Conservation (phyloP, 2,113 vertebrate genomes). For the Oncorhynchus nerka region DNA sequence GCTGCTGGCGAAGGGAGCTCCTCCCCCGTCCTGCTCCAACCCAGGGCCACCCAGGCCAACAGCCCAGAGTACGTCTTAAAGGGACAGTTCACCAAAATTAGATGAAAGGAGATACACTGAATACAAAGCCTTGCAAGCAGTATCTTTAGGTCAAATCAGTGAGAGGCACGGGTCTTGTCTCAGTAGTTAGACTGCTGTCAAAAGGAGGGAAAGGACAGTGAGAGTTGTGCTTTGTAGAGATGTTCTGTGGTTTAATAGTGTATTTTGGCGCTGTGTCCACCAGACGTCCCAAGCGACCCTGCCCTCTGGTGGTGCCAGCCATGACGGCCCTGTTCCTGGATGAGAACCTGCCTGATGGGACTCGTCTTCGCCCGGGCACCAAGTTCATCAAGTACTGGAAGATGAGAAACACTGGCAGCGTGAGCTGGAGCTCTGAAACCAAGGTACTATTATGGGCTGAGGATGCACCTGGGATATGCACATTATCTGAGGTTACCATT, state of each 20-base stretch:
- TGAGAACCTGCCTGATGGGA: slow-evolving; percentile 95
- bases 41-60: slow-evolving; percentile 70
- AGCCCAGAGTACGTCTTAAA: slow-evolving; percentile 69
- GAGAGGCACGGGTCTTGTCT: too few relatives aligned
- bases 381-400: slow-evolving; percentile 97
- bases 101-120: too few relatives aligned
- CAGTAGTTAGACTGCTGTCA: too few relatives aligned
- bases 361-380: slow-evolving; percentile 85
- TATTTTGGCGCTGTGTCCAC: neutral
- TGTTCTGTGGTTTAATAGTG: neutral
- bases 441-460: slow-evolving; percentile 69
- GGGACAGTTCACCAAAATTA: too few relatives aligned
- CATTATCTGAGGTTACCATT: too few relatives aligned
- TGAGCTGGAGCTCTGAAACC: slow-evolving; percentile 88
- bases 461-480: neutral
- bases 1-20: slow-evolving; percentile 71
- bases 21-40: slow-evolving; percentile 74
- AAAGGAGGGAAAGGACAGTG: too few relatives aligned
- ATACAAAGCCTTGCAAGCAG: too few relatives aligned
- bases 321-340: slow-evolving; percentile 91
- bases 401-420: slow-evolving; percentile 92
- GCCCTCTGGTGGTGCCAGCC: slow-evolving; percentile 81
- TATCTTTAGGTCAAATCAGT: too few relatives aligned
- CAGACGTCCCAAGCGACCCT: slow-evolving; percentile 82
- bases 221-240: neutral